Evolutionary conservation across 2,888 invertebrate species (phyloP).

Genomic region (Drosophila anomelani): DNA sequence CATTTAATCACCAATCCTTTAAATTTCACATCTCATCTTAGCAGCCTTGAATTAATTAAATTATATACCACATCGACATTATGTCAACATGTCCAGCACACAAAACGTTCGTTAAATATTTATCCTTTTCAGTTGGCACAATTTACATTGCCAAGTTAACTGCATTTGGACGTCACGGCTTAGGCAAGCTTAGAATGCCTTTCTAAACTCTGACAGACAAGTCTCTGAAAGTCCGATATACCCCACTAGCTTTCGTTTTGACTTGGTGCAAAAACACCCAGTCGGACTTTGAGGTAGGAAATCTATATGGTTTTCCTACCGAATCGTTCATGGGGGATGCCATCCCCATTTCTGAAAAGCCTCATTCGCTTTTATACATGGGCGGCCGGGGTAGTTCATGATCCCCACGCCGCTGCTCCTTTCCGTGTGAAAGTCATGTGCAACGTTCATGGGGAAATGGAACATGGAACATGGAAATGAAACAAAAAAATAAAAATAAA

Average conservation of each 20-base stretch:
- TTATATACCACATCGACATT: not conserved
- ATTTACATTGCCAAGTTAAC: not conserved
- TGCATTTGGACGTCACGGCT: slow-evolving; percentile 6
- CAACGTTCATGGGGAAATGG: too few species aligned
- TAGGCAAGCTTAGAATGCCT: slow-evolving; percentile 11
- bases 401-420: too few species aligned
- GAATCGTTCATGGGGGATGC: too few species aligned
- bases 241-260: slow-evolving; percentile 15
- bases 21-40: not conserved
- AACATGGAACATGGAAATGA: too few species aligned
- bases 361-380: too few species aligned
- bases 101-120: not conserved
- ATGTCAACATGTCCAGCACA: not conserved
- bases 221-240: slow-evolving; percentile 26
- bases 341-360: too few species aligned
- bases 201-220: slow-evolving; percentile 3
- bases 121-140: not conserved
- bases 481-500: too few species aligned
- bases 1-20: too few species aligned
- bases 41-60: not conserved
- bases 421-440: too few species aligned
- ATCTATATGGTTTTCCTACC: too few species aligned
- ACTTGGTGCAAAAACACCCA: slow-evolving; percentile 59
- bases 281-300: too few species aligned
- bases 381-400: too few species aligned